Evolutionary conservation across 30 jellyfish, hydroid and myxozoan genomes (phyloP).

Genomic region (Haliclystus octoradiatus): DNA sequence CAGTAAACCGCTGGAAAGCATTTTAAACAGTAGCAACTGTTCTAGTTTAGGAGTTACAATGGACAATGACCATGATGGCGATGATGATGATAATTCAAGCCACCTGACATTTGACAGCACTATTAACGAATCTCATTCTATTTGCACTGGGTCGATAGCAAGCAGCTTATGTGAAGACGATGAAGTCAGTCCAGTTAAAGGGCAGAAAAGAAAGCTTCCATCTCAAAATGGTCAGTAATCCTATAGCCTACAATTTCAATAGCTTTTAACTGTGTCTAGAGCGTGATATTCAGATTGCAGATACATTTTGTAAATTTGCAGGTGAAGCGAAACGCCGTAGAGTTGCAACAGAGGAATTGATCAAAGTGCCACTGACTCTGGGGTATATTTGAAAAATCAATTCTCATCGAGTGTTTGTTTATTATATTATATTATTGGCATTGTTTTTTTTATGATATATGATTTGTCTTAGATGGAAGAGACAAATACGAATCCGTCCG

Average conservation of each 20-base stretch:
- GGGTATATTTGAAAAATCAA: conserved; percentile 42
- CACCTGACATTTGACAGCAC: conserved; percentile 1
- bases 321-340: conserved; percentile 37
- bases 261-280: too few species aligned
- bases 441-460: not conserved
- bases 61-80: not conserved
- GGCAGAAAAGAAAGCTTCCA: not conserved
- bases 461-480: conserved; percentile 56
- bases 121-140: not conserved
- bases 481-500: conserved; percentile 84
- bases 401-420: not conserved
- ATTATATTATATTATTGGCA: not conserved
- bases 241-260: too few species aligned
- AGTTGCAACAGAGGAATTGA: conserved; percentile 63
- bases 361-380: conserved; percentile 47
- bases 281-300: too few species aligned
- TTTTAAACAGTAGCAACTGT: not conserved
- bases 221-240: not conserved
- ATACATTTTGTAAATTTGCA: too few species aligned
- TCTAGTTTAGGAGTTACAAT: not conserved
- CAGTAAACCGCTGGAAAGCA: not conserved
- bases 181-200: not conserved
- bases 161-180: conserved; percentile 1
- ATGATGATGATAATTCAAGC: not conserved
- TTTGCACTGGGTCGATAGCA: not conserved